Conservation (phyloP, 2,888 invertebrate genomes). For the Anodontia alba region DNA sequence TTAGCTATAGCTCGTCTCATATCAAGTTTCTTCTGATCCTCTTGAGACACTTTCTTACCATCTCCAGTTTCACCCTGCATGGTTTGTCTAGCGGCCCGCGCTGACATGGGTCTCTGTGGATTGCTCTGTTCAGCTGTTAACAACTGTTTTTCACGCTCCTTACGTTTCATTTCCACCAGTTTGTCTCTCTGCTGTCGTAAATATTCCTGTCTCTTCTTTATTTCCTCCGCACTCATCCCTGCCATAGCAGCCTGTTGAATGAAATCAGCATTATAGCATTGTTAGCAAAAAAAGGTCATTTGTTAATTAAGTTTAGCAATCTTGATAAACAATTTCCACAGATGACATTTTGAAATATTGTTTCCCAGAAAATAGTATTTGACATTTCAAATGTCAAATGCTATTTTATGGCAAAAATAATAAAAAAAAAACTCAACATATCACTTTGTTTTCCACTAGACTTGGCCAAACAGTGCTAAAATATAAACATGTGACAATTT, state of each 20-base stretch:
- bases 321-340: neutral
- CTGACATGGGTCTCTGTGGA: constrained; percentile 89
- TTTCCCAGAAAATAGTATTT: no score
- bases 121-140: constrained; percentile 87
- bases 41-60: constrained; percentile 56
- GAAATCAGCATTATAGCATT: no score
- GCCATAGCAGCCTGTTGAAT: constrained; percentile 75
- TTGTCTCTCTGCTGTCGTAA: constrained; percentile 95
- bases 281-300: neutral
- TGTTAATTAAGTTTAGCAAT: no score
- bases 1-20: constrained; percentile 93
- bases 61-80: constrained; percentile 80
- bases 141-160: constrained; percentile 93
- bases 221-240: constrained; percentile 80
- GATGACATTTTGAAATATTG: neutral
- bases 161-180: constrained; percentile 94
- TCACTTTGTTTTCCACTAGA: no score
- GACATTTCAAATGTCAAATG: no score
- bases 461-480: no score
- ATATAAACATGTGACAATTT: no score
- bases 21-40: constrained; percentile 88
- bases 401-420: no score
- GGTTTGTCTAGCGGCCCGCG: constrained; percentile 90
- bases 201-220: constrained; percentile 90
- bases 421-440: no score